Evolutionary conservation across 2,888 invertebrate genomes (phyloP).

Genomic region (Hydropsyche betteni): DNA sequence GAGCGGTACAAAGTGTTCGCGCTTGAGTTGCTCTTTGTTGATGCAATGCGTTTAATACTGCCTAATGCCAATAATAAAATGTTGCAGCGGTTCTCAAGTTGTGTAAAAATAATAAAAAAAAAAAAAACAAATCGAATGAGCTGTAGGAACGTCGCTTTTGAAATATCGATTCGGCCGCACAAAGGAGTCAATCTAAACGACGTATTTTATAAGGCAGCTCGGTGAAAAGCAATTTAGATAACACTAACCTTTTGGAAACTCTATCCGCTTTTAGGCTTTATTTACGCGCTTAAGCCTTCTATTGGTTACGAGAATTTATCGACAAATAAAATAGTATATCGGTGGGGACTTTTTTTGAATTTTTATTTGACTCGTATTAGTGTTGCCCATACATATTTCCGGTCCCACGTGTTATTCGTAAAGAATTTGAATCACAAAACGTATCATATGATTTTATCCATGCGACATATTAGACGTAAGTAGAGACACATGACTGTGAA

Average conservation of each 20-base stretch:
- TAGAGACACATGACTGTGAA: too few species aligned
- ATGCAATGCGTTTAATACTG: neutral
- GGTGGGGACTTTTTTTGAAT: neutral
- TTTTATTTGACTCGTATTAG: neutral
- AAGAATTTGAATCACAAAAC: too few species aligned
- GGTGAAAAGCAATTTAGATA: slow-evolving; percentile 27
- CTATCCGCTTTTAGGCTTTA: slow-evolving; percentile 21
- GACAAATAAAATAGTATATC: slow-evolving; percentile 13
- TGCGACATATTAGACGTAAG: too few species aligned
- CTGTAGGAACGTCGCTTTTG: too few species aligned
- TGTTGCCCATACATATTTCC: too few species aligned
- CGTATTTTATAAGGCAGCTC: slow-evolving; percentile 5
- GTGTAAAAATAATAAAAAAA: too few species aligned
- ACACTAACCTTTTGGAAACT: slow-evolving; percentile 7
- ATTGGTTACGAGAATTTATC: slow-evolving; percentile 2
- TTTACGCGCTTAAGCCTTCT: slow-evolving; percentile 12
- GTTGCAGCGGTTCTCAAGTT: neutral
- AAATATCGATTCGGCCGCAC: neutral
- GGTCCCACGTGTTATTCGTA: too few species aligned
- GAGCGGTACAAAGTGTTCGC: slow-evolving; percentile 8
- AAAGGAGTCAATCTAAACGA: slow-evolving; percentile 18
- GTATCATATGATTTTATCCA: too few species aligned
- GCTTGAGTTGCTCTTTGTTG: neutral
- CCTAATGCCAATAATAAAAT: too few species aligned
- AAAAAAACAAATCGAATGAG: too few species aligned